Conservation (phyloP, 2,888 invertebrate species). For the Cinara cedri region DNA sequence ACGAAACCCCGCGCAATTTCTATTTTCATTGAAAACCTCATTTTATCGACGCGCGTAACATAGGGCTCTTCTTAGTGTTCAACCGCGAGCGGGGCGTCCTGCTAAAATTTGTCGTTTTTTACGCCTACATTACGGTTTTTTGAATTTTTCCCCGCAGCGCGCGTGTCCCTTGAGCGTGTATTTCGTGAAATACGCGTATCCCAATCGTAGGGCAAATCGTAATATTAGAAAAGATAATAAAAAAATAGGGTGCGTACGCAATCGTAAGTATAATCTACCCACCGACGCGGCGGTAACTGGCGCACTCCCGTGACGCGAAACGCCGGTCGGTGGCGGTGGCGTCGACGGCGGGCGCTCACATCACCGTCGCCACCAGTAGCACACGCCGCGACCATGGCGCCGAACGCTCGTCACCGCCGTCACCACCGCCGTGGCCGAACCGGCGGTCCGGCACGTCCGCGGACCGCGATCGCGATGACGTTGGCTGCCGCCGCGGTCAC, state of each 20-base stretch:
- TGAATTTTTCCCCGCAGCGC: too few relatives aligned
- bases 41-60: too few relatives aligned
- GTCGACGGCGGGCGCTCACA: neutral
- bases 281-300: slow-evolving; percentile 1
- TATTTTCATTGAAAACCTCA: too few relatives aligned
- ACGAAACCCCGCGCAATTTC: too few relatives aligned
- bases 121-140: too few relatives aligned
- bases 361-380: slow-evolving; percentile 48
- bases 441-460: neutral
- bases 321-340: neutral
- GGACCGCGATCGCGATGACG: neutral
- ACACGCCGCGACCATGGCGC: slow-evolving; percentile 45
- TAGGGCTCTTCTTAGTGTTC: too few relatives aligned
- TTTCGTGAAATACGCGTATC: too few relatives aligned
- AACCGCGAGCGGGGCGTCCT: too few relatives aligned
- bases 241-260: neutral
- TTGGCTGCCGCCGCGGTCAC: neutral
- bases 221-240: too few relatives aligned
- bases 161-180: too few relatives aligned
- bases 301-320: neutral
- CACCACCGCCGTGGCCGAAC: neutral
- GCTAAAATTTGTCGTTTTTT: too few relatives aligned
- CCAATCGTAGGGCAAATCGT: too few relatives aligned
- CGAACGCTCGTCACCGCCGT: slow-evolving; percentile 8
- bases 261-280: neutral